A percentile compares a stretch with the other conserved stretches of the same genome.
Conservation (phyloP, 2,888 invertebrate species). For the Mimumesa dahlbomi region DNA sequence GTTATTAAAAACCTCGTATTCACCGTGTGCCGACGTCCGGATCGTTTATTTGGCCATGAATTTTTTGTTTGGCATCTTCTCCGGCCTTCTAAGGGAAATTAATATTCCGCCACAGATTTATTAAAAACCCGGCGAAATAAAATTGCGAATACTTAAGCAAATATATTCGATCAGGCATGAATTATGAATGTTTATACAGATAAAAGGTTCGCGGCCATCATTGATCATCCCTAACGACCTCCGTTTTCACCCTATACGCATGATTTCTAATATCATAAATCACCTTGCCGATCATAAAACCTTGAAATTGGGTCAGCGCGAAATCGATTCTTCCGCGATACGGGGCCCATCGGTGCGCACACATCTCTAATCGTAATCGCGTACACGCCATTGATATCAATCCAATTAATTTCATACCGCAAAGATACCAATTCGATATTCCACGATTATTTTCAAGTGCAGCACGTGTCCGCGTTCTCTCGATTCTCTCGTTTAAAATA, state of each 20-base stretch:
- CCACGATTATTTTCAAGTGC: too few relatives aligned
- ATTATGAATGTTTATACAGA: conserved; percentile 32
- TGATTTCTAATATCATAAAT: conserved; percentile 28
- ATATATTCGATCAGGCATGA: conserved; percentile 30
- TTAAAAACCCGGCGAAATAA: conserved; percentile 16
- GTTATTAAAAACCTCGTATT: too few relatives aligned
- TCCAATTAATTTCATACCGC: too few relatives aligned
- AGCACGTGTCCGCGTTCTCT: too few relatives aligned
- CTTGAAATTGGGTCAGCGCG: conserved; percentile 14
- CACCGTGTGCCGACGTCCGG: too few relatives aligned
- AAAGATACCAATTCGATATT: too few relatives aligned
- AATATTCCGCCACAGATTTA: conserved; percentile 10
- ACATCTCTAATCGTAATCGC: too few relatives aligned
- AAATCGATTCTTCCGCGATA: conserved; percentile 3
- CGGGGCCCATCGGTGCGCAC: too few relatives aligned
- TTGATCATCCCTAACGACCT: conserved; percentile 31
- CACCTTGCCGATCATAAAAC: conserved; percentile 9
- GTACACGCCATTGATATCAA: too few relatives aligned
- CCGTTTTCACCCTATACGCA: conserved; percentile 4
- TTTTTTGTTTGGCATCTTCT: too few relatives aligned
- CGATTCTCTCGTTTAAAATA: too few relatives aligned
- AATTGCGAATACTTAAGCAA: conserved; percentile 10
- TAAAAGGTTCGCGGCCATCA: conserved; percentile 19
- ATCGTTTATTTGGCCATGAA: too few relatives aligned
- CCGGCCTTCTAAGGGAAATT: conserved; percentile 8